Evolutionary conservation across 1,140 invertebrate genomes (phyloP).

Genomic region (Ganaspis sp.): DNA sequence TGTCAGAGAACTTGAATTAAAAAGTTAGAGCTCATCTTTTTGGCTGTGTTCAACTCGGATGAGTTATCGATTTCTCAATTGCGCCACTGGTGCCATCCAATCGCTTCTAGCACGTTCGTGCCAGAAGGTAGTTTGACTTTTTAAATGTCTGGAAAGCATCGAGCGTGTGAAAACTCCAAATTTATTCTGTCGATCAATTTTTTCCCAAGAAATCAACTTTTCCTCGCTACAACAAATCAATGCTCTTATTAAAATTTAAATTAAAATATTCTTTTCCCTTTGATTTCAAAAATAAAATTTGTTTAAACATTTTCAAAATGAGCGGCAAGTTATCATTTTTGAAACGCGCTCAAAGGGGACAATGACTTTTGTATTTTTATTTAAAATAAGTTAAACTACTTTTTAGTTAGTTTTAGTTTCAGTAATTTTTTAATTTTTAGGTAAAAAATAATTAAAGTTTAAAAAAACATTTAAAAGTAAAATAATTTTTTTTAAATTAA

Average conservation of each 20-base stretch:
- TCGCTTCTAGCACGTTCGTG: constrained; percentile 20
- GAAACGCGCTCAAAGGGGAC: too few relatives aligned
- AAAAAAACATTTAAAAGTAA: too few relatives aligned
- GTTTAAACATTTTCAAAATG: too few relatives aligned
- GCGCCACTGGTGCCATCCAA: constrained; percentile 30
- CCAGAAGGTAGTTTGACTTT: constrained; percentile 12
- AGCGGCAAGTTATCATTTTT: too few relatives aligned
- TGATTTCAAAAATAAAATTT: too few relatives aligned
- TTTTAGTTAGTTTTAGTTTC: too few relatives aligned
- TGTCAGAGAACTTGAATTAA: constrained; percentile 11
- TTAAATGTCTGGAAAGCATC: constrained; percentile 2
- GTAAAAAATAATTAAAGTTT: too few relatives aligned
- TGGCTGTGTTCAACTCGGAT: constrained; percentile 3
- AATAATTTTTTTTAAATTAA: neutral
- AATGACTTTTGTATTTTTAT: too few relatives aligned
- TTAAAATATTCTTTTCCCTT: too few relatives aligned
- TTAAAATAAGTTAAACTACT: too few relatives aligned
- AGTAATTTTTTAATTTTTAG: too few relatives aligned
- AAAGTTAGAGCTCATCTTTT: constrained; percentile 26
- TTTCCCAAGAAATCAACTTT: neutral
- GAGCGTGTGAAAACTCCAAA: neutral
- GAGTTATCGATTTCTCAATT: constrained; percentile 23
- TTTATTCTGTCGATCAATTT: neutral
- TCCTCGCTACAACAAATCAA: neutral
- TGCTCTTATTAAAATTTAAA: too few relatives aligned